These are phyloP conservation scores for Eospalax fontanierii DNA, from an alignment of 2,797 vertebrate species.

Conservation along the genomic window DNA sequence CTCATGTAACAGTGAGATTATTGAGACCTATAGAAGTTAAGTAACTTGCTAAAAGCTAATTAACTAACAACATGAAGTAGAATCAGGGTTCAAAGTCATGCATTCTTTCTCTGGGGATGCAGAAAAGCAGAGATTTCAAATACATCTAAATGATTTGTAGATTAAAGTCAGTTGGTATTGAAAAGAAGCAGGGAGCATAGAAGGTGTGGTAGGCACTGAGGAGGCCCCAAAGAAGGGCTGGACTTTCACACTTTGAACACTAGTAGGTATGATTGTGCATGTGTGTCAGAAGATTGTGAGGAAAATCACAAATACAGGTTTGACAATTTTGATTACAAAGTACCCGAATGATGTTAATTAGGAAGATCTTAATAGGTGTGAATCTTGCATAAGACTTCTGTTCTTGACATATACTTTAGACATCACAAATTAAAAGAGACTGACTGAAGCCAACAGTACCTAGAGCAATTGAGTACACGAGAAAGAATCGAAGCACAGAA, in stretches of 20 bases:
- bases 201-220: neutral
- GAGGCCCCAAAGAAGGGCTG: neutral
- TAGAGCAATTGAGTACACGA: neutral
- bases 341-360: neutral
- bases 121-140: slow-evolving; percentile 28
- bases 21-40: slow-evolving; percentile 4
- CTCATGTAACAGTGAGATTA: neutral
- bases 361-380: neutral
- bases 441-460: neutral
- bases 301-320: neutral
- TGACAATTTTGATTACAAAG: neutral
- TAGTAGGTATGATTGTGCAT: neutral
- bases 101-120: neutral
- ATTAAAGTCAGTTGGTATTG: neutral
- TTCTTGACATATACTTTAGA: neutral
- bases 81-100: neutral
- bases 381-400: neutral
- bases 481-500: neutral
- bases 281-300: neutral
- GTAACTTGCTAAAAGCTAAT: slow-evolving; percentile 44
- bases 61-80: neutral
- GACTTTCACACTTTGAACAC: neutral
- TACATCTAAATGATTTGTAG: neutral
- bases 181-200: neutral
- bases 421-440: neutral